These are phyloP conservation scores for Chaetodon trifascialis DNA, from an alignment of 2,113 vertebrate species.

Conservation along the genomic window DNA sequence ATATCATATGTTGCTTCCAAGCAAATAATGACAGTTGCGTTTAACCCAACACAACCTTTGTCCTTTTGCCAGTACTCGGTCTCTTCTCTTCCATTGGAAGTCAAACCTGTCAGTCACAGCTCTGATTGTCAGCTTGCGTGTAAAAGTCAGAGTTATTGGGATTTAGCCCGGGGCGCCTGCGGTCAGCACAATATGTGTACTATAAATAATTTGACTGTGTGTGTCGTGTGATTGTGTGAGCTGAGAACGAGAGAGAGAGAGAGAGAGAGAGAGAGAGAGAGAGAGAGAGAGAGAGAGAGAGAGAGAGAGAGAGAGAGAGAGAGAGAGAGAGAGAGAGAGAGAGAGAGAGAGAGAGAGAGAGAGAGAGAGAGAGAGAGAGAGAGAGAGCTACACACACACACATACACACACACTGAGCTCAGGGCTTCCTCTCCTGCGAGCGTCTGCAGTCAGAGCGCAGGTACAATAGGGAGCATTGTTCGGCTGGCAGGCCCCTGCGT, in stretches of 20 bases:
- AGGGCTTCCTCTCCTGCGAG: conserved; percentile 83
- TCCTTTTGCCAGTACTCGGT: not conserved
- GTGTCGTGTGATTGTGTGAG: conserved; percentile 65
- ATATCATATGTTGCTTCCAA: not conserved
- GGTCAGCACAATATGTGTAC: conserved; percentile 81
- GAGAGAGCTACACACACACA: too few species aligned
- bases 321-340: conserved; percentile 21
- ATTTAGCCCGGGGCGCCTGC: conserved; percentile 79
- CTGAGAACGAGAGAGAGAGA: not conserved
- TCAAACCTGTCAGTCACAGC: conserved; percentile 49
- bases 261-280: conserved; percentile 27
- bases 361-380: conserved; percentile 28
- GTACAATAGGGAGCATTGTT: conserved; percentile 91
- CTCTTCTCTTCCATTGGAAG: conserved; percentile 44
- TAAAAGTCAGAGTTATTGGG: conserved; percentile 80
- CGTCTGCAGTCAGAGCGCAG: conserved; percentile 79
- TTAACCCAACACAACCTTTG: conserved; percentile 18
- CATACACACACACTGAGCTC: conserved; percentile 74
- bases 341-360: conserved; percentile 32
- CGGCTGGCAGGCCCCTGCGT: conserved; percentile 88
- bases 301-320: conserved; percentile 19
- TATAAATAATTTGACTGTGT: conserved; percentile 77
- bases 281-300: conserved; percentile 30
- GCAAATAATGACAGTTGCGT: conserved; percentile 8
- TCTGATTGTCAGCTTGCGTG: conserved; percentile 85